Conservation (phyloP, 2,113 vertebrate genomes). For the Damaliscus lunatus region DNA sequence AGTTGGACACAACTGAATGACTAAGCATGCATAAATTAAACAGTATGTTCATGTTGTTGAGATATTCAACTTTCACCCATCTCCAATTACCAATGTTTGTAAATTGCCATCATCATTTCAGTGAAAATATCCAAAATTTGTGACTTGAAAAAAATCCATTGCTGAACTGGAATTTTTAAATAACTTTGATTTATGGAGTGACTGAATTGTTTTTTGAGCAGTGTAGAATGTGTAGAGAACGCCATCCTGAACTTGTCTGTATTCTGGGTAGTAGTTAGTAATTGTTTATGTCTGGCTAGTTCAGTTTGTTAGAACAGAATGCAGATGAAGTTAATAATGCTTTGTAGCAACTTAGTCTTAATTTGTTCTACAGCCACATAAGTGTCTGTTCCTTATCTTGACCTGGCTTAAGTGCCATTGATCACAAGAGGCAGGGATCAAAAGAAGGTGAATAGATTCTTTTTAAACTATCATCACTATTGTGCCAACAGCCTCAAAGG, state of each 20-base stretch:
- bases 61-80: not conserved
- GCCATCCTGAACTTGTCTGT: not conserved
- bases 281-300: not conserved
- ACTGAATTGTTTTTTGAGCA: not conserved
- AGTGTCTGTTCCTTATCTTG: slow-evolving; percentile 8
- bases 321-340: slow-evolving; percentile 6
- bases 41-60: not conserved
- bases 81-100: not conserved
- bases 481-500: not conserved
- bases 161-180: not conserved
- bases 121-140: not conserved
- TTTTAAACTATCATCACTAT: slow-evolving; percentile 49
- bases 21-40: not conserved
- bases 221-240: slow-evolving; percentile 2
- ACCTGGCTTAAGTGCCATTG: slow-evolving; percentile 65
- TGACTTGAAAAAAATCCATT: not conserved
- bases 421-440: slow-evolving; percentile 59
- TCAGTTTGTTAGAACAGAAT: slow-evolving; percentile 25
- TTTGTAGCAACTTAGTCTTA: slow-evolving; percentile 23
- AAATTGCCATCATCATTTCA: not conserved
- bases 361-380: not conserved
- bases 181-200: not conserved
- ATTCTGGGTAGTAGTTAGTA: not conserved
- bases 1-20: not conserved
- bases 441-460: slow-evolving; percentile 61